phyloP scores from a whole-genome alignment of 2,113 vertebrate species.

The Gavialis gangeticus region DNA sequence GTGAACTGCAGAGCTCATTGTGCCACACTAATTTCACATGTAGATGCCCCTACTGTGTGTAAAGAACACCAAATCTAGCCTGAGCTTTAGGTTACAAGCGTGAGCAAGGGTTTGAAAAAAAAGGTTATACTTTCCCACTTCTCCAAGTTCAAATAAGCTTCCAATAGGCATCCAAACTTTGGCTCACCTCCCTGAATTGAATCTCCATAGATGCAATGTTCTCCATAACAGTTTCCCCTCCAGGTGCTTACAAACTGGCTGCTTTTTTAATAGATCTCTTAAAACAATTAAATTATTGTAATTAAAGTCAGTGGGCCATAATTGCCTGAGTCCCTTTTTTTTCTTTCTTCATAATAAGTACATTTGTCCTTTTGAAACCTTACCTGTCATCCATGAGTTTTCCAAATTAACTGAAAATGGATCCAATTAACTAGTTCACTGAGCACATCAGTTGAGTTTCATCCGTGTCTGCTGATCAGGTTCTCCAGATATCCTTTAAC shows the following conservation, averaged over 20 bases:
- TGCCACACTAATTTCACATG: no score
- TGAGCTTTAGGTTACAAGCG: not conserved
- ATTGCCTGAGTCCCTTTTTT: not conserved
- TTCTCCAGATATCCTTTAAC: slow-evolving; percentile 42
- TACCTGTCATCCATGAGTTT: slow-evolving; percentile 38
- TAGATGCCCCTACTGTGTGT: not conserved
- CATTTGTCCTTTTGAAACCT: slow-evolving; percentile 50
- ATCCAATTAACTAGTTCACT: slow-evolving; percentile 62
- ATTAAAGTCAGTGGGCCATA: slow-evolving; percentile 46
- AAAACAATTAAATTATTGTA: slow-evolving; percentile 24
- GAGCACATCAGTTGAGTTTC: slow-evolving; percentile 33
- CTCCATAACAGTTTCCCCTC: not conserved
- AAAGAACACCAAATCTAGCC: not conserved
- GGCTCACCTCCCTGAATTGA: not conserved
- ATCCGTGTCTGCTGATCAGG: slow-evolving; percentile 20
- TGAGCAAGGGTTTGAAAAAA: not conserved
- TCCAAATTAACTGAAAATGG: slow-evolving; percentile 44
- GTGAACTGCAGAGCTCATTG: no score
- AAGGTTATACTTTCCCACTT: not conserved
- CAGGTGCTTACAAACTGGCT: not conserved
- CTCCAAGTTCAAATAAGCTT: not conserved
- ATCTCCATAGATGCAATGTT: not conserved
- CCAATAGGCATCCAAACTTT: not conserved
- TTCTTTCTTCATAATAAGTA: not conserved
- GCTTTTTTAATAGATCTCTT: not conserved